Percentiles rank a stretch among this genome's conserved stretches.
These are phyloP conservation scores for Chrysocyon brachyurus DNA, from an alignment of 2,797 vertebrate genomes.

Conservation along the genomic window DNA sequence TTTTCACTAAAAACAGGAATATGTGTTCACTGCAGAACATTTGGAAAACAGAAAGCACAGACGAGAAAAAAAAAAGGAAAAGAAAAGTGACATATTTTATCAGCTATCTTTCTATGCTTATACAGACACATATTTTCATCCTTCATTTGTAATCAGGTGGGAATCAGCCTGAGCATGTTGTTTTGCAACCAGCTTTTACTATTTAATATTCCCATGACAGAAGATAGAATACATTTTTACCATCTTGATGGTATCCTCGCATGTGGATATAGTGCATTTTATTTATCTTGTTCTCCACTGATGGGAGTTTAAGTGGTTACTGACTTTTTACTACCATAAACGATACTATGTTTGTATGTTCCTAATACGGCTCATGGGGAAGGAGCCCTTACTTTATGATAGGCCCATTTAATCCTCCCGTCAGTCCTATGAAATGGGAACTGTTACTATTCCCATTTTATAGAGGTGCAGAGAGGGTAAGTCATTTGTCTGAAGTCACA, in stretches of 20 bases:
- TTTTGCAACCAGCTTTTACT: neutral
- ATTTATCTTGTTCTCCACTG: neutral
- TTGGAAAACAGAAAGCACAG: constrained; percentile 60
- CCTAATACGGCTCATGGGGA: neutral
- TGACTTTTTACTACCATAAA: neutral
- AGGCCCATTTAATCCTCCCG: neutral
- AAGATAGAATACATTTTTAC: neutral
- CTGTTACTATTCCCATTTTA: neutral
- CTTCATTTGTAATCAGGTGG: neutral
- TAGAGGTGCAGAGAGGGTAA: neutral
- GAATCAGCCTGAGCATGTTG: neutral
- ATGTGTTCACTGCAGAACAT: constrained; percentile 42
- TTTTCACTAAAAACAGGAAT: constrained; percentile 69
- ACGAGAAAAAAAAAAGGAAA: neutral
- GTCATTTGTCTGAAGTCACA: neutral
- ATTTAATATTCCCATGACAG: neutral
- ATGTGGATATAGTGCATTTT: accelerated
- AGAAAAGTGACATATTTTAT: neutral
- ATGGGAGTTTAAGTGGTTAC: neutral
- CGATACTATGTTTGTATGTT: neutral
- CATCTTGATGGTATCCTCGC: neutral
- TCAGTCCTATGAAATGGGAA: neutral
- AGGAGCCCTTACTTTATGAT: neutral
- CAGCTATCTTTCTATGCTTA: constrained; percentile 39
- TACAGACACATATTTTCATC: neutral